phyloP scores from a whole-genome alignment of 1,140 invertebrate species.

The Magallana gigas region DNA sequence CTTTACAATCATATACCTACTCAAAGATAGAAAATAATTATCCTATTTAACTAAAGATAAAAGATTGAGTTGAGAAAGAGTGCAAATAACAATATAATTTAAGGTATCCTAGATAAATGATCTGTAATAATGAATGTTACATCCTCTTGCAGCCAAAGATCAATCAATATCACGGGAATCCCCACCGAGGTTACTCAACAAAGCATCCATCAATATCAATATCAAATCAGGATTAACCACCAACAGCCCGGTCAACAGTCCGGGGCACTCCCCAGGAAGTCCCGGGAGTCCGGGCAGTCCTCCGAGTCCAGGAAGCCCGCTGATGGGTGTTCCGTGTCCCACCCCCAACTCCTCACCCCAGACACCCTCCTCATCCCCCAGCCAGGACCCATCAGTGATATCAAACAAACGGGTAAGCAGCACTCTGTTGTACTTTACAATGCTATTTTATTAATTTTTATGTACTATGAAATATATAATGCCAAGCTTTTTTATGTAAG shows the following conservation, averaged over 20 bases:
- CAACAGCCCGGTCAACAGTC: constrained; percentile 67
- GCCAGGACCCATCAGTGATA: constrained; percentile 56
- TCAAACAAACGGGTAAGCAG: constrained; percentile 62
- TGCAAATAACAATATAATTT: too few relatives aligned
- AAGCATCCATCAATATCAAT: constrained; percentile 74
- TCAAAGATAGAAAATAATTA: too few relatives aligned
- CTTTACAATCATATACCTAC: too few relatives aligned
- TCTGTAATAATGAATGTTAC: too few relatives aligned
- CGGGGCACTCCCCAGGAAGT: constrained; percentile 64
- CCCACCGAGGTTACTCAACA: constrained; percentile 71
- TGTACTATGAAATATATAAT: too few relatives aligned
- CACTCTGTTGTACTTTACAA: too few relatives aligned
- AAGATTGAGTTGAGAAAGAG: too few relatives aligned
- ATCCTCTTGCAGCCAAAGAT: constrained; percentile 72
- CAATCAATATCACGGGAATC: constrained; percentile 68
- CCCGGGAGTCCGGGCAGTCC: constrained; percentile 66
- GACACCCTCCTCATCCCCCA: constrained; percentile 45
- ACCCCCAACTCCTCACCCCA: constrained; percentile 67
- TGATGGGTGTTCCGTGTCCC: constrained; percentile 56
- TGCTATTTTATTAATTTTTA: too few relatives aligned
- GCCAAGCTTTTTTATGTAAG: too few relatives aligned
- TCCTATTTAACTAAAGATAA: too few relatives aligned
- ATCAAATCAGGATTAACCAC: constrained; percentile 60
- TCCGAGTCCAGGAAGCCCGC: constrained; percentile 61
- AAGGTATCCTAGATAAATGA: too few relatives aligned